phyloP scores from a whole-genome alignment of 2,113 vertebrate species.

The Cathartes aura region DNA sequence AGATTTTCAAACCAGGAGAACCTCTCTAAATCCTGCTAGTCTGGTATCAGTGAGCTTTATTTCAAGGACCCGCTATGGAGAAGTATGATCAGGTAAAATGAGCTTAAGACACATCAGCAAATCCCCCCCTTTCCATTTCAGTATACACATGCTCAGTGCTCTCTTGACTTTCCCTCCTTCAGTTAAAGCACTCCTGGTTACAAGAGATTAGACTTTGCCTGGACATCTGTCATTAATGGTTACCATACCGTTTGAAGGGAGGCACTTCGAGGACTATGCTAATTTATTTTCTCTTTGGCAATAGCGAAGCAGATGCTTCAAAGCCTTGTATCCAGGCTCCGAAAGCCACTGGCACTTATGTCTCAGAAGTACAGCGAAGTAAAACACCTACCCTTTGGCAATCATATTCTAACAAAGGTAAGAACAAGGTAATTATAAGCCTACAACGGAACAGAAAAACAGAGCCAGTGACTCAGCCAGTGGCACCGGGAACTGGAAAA shows the following conservation, averaged over 20 bases:
- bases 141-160: not conserved
- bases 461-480: conserved; percentile 56
- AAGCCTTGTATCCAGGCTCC: not conserved
- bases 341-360: not conserved
- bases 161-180: not conserved
- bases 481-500: conserved; percentile 60
- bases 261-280: not conserved
- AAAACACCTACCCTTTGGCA: conserved; percentile 15
- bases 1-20: not conserved
- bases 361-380: not conserved
- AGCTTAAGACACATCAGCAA: not conserved
- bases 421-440: conserved; percentile 31
- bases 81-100: not conserved
- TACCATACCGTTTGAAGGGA: not conserved
- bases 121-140: not conserved
- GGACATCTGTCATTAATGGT: not conserved
- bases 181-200: not conserved
- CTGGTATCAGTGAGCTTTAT: not conserved
- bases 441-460: conserved; percentile 29
- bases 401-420: not conserved
- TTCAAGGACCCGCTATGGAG: not conserved
- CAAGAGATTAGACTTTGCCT: not conserved
- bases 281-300: not conserved
- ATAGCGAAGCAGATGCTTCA: not conserved
- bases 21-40: not conserved